Percentiles rank a stretch among this genome's conserved stretches.
Evolutionary conservation across 2,888 invertebrate species (phyloP).

Genomic region (Prostheceraeus crozeri): DNA sequence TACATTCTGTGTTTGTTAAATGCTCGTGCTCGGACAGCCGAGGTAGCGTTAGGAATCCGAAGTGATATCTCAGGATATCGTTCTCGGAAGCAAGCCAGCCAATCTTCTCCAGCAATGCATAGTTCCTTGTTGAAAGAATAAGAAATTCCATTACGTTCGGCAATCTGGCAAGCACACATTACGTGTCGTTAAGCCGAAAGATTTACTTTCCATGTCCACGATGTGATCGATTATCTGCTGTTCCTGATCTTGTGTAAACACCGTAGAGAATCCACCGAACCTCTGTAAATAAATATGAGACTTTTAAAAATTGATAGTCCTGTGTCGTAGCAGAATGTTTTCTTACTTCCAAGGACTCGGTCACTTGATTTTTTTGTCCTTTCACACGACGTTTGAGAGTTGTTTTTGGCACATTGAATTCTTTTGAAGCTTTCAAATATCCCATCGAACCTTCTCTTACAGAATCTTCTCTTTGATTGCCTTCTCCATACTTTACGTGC

Average conservation of each 20-base stretch:
- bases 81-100: background rate
- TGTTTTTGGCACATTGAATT: constrained; percentile 2
- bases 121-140: background rate
- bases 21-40: background rate
- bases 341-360: background rate
- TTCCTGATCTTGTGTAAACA: constrained; percentile 6
- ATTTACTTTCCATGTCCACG: background rate
- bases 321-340: too few species aligned
- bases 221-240: constrained; percentile 5
- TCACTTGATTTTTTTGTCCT: background rate
- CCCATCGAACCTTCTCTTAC: too few species aligned
- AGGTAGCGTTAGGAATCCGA: constrained; percentile 13
- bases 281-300: background rate
- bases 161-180: background rate
- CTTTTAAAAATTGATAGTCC: background rate
- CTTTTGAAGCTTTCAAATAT: background rate
- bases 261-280: background rate
- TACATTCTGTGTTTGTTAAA: constrained; percentile 1
- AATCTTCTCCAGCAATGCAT: constrained; percentile 5
- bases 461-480: too few species aligned
- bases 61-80: constrained; percentile 10
- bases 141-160: constrained; percentile 5
- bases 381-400: constrained; percentile 2
- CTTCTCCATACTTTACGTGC: too few species aligned
- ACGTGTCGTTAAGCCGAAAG: background rate